Base-by-base conservation (phyloP, 2,113 vertebrate genomes). In the Setophaga petechia region DNA sequence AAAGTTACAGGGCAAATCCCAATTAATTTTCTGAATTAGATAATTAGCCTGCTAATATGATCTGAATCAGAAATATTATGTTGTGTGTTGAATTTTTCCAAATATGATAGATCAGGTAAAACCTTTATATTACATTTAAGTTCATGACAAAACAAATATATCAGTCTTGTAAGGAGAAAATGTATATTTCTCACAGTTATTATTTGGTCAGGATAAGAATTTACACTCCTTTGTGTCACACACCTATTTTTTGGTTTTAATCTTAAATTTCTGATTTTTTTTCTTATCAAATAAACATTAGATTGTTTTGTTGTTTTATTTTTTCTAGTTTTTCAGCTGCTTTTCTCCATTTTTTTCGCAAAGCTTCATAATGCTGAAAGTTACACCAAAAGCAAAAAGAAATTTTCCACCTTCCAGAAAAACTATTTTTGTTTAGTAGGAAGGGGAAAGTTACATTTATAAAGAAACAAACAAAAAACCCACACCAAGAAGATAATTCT, bases 11-110 rank as follows among this genome's bases (percentile, higher is more conserved):
- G 43, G 49, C 65, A 86, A 94, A 87, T 73, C 46, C 24, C 68
- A 84, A 90, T 94, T 90, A 91, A 76, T 92, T 94, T 94, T 84
- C 37, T 58, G 73, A 12, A 69, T 15, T 54, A 94, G 71, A 75
- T 87, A 90, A 94, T 95, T 95, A 94, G 22, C 7, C 20, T 31
- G 49, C 27, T 94, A 86, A 90, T 58, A 39, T 63, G 46, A 82
- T 90, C 37, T 93, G 79, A 78, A 87, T 74, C 44, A 71, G 47
- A 80, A 81, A 62, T 67, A 58, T 58, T 92, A 51, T 94, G 46
- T 22, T 79, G 49, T 66, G 43, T 35, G 62, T 92, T 93, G 72
- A 63, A 14, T 75, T 75, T 84, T 84, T 84, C 27, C 30, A 66
- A 86, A 39, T 67, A 12, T 10, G 11, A 76, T 16, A 71, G 12